Base-by-base conservation (phyloP, 1,140 invertebrate species). In the Scylla paramamosain region DNA sequence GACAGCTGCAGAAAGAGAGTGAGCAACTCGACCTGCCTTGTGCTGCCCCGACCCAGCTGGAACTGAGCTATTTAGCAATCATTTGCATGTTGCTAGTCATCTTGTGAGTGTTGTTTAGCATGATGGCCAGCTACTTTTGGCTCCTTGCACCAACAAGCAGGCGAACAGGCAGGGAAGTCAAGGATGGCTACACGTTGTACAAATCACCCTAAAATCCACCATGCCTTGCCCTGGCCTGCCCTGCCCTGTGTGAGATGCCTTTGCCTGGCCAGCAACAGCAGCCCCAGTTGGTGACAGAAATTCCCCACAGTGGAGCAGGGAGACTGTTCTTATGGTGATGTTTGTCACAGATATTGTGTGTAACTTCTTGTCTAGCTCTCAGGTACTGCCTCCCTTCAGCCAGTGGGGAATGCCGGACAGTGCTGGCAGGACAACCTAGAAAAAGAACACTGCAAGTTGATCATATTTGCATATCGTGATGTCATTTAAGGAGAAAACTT, bases 1-100 rank as follows among this genome's bases (percentile, higher is more conserved):
- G 16, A n/a, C n/a, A n/a, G 67, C 67, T 16, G 67, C 67, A 77
- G 67, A 77, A 77, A 77, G 2, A 77, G 67, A 77, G 67, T 77
- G 67, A 77, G 67, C 20, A 77, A 77, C 67, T 77, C n/a, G 16
- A 59, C 52, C 52, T 59, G 52, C 67, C 67, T 77, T 77, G 67
- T 77, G 67, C 67, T 77, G 67, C 67, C 89, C 89, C 20, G 16
- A 28, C n/a, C 46, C 89, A 25, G 28, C 89, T 52, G 28, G 28
- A 48, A 45, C 46, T 91, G 45, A 89, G 46, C 92, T 89, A 95
- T 95, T 93, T 95, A 95, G 90, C 94, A 95, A 95, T 95, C 87
- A 52, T 95, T 89, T 95, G 94, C 94, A 95, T 95, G 94, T 95
- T 92, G 94, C 94, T 95, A 95, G 94, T 95, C 94, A 95, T 59